Evolutionary conservation across 2,797 vertebrate genomes (phyloP).

Genomic region (Novumbra hubbsi): DNA sequence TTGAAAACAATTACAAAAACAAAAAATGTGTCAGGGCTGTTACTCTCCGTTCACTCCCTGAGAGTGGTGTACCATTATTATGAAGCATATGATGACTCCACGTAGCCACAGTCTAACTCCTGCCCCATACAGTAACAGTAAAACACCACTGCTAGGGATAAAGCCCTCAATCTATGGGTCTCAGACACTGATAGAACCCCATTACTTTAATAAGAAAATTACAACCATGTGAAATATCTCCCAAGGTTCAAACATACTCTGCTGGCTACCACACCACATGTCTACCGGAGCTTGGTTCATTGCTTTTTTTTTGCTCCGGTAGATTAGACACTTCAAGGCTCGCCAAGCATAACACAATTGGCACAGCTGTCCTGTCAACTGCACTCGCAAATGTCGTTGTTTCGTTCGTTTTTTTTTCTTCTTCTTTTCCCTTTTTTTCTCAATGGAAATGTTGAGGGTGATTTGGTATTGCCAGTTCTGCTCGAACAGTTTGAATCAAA

Average conservation of each 20-base stretch:
- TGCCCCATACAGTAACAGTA: constrained; percentile 33
- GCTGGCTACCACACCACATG: constrained; percentile 62
- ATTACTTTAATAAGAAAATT: constrained; percentile 79
- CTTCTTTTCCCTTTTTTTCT: constrained; percentile 58
- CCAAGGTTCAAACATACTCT: constrained; percentile 66
- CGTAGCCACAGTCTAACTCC: constrained; percentile 31
- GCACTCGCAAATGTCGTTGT: constrained; percentile 60
- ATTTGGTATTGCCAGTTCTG: constrained; percentile 70
- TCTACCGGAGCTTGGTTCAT: constrained; percentile 52
- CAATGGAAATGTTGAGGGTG: constrained; percentile 78
- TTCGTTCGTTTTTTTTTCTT: constrained; percentile 49
- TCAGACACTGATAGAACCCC: constrained; percentile 62
- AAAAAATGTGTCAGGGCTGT: constrained; percentile 32
- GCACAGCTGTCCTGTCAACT: constrained; percentile 57
- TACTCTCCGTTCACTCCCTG: constrained; percentile 49
- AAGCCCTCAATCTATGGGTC: constrained; percentile 57
- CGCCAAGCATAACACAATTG: constrained; percentile 76
- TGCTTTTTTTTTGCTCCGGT: constrained; percentile 23
- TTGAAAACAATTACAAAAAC: constrained; percentile 18
- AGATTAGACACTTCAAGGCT: constrained; percentile 69
- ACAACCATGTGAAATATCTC: constrained; percentile 76
- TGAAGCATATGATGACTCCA: constrained; percentile 48
- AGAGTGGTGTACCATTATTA: constrained; percentile 52
- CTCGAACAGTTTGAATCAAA: constrained; percentile 65
- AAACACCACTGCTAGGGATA: constrained; percentile 43